These are phyloP conservation scores for Elanus axillaris DNA, from an alignment of 2,113 vertebrate genomes.

Conservation along the genomic window DNA sequence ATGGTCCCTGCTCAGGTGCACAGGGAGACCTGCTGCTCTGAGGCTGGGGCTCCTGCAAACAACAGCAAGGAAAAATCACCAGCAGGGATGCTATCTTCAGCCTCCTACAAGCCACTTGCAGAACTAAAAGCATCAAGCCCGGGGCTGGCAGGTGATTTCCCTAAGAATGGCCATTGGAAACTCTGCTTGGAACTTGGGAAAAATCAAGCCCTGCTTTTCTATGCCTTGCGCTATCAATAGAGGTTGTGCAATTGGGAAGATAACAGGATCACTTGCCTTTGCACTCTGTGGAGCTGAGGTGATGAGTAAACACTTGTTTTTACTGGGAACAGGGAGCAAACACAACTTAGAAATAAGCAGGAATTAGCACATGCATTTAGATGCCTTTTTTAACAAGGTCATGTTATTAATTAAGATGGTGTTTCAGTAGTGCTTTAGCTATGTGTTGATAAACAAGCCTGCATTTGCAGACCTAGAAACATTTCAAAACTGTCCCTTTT, in stretches of 20 bases:
- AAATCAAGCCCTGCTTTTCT: neutral
- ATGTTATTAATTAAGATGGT: slow-evolving; percentile 38
- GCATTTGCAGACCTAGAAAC: neutral
- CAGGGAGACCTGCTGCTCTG: neutral
- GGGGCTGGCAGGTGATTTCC: neutral
- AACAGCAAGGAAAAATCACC: neutral
- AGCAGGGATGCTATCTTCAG: neutral
- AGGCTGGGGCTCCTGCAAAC: neutral
- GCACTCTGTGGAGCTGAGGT: neutral
- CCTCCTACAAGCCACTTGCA: neutral
- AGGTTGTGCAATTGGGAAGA: neutral
- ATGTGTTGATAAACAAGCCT: slow-evolving; percentile 14
- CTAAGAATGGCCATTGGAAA: neutral
- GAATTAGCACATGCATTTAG: slow-evolving; percentile 22
- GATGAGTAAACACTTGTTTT: slow-evolving; percentile 22
- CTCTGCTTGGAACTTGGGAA: neutral
- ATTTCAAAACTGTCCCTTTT: neutral
- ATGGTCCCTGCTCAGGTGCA: neutral
- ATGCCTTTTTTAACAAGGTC: slow-evolving; percentile 44
- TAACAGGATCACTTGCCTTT: neutral
- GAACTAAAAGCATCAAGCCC: neutral
- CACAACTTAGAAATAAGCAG: slow-evolving; percentile 3
- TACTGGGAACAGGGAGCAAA: slow-evolving; percentile 1
- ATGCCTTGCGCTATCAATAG: neutral
- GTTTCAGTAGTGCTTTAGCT: slow-evolving; percentile 30